phyloP scores from a whole-genome alignment of 2,888 invertebrate species.

The Dromius quadrimaculatus region DNA sequence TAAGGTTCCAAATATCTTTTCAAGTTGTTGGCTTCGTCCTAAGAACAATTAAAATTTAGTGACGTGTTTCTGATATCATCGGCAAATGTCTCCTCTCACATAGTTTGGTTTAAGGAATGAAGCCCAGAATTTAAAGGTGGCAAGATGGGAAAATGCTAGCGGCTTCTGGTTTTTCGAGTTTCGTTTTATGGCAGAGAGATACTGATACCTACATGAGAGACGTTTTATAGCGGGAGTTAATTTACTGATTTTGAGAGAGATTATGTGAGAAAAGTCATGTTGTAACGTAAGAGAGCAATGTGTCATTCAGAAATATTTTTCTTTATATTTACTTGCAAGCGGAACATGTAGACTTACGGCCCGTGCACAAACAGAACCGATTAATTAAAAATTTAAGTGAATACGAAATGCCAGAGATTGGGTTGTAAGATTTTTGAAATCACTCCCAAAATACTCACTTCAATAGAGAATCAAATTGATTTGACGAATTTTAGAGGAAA shows the following conservation, averaged over 20 bases:
- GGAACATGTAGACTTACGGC: no score
- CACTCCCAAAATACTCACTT: no score
- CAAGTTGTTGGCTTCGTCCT: conserved; percentile 8
- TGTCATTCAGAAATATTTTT: no score
- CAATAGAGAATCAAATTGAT: no score
- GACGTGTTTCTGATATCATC: conserved; percentile 20
- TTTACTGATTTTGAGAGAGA: neutral
- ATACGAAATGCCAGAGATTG: no score
- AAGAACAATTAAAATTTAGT: conserved; percentile 18
- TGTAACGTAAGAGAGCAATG: no score
- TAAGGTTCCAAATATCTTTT: conserved; percentile 2
- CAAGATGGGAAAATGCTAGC: conserved; percentile 45
- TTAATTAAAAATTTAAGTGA: no score
- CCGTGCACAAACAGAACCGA: no score
- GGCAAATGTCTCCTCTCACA: neutral
- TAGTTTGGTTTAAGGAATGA: neutral
- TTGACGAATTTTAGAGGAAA: no score
- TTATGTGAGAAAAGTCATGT: no score
- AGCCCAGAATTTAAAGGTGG: neutral
- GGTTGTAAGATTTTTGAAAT: no score
- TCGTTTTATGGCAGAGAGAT: conserved; percentile 27
- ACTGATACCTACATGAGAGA: conserved; percentile 4
- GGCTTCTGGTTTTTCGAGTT: conserved; percentile 46
- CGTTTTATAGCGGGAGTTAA: neutral
- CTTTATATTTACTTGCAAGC: no score